Base-by-base conservation (phyloP, 2,888 invertebrate species). In the Diabrotica balteata region DNA sequence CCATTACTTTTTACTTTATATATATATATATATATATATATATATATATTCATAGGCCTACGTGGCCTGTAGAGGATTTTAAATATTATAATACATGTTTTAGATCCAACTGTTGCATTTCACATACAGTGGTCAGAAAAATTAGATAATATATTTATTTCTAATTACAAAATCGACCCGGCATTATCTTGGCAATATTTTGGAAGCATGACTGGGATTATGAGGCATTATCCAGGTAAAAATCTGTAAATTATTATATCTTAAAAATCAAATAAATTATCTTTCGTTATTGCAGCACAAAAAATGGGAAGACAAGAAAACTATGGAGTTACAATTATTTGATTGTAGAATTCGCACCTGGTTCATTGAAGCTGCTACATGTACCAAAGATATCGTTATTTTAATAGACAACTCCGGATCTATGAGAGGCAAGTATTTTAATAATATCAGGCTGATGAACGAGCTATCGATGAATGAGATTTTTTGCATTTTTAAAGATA, bases 351-450 rank as follows among this genome's bases (percentile, higher is more conserved):
- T 94, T 54, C 88, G 93, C 67, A 94, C 95, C 52, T 98, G 97
- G 97, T 99, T 96, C 82, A 96, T 98, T 73, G 95, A 97, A 85
- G 98, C 98, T 0, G 96, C 98, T 0, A 97, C 98, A 0, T 97
- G 97, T 78, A 96, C 98, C 8, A 99, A 99, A 85, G 98, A 98
- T 80, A 92, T 99, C 76, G 90, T 99, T 44, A 96, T 99, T 68
- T 86, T 99, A 63, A 87, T 99, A 70, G 99, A 99, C 82, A 91
- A 92, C 66, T 97, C 97, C 59, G 99, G 99, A 17, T 98, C 97
- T 22, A 99, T 99, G 98, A 92, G 91, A 45, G 98, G 98, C 83
- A 75, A 64, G 64, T 54, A 43, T n/a, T n/a, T n/a, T n/a, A n/a
- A n/a, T n/a, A n/a, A n/a, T 32, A 32, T 32, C 32, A 32, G 32